These are phyloP conservation scores for Acronicta aceris DNA, from an alignment of 2,888 invertebrate species.

Conservation along the genomic window DNA sequence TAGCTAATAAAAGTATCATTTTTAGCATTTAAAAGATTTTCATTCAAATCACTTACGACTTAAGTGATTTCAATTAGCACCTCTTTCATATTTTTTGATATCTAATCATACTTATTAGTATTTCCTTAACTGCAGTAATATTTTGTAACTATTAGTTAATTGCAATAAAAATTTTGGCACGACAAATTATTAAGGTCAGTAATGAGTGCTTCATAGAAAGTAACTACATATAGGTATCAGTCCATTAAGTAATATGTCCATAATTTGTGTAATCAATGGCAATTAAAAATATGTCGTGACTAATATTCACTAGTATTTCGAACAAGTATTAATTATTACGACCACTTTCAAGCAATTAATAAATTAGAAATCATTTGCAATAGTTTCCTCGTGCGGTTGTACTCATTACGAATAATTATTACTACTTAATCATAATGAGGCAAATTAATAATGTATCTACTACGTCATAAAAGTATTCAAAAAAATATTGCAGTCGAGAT, in stretches of 20 bases:
- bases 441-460: not conserved
- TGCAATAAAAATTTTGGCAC: too few relatives aligned
- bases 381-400: not conserved
- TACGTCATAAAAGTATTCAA: not conserved
- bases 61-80: too few relatives aligned
- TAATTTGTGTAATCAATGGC: slow-evolving; percentile 14
- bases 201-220: slow-evolving; percentile 10
- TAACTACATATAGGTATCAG: not conserved
- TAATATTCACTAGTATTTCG: slow-evolving; percentile 14
- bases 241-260: slow-evolving; percentile 10
- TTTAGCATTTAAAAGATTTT: too few relatives aligned
- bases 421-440: slow-evolving; percentile 12
- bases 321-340: slow-evolving; percentile 7
- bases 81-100: too few relatives aligned
- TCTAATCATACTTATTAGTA: too few relatives aligned
- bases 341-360: slow-evolving; percentile 14
- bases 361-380: slow-evolving; percentile 15
- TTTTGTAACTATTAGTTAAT: too few relatives aligned
- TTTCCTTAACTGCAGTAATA: too few relatives aligned
- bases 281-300: slow-evolving; percentile 9
- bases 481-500: not conserved
- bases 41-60: too few relatives aligned
- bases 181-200: not conserved
- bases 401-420: slow-evolving; percentile 14
- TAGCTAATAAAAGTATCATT: too few relatives aligned